These are phyloP conservation scores for Silurus lanzhouensis DNA, from an alignment of 2,797 vertebrate species.

Conservation along the genomic window DNA sequence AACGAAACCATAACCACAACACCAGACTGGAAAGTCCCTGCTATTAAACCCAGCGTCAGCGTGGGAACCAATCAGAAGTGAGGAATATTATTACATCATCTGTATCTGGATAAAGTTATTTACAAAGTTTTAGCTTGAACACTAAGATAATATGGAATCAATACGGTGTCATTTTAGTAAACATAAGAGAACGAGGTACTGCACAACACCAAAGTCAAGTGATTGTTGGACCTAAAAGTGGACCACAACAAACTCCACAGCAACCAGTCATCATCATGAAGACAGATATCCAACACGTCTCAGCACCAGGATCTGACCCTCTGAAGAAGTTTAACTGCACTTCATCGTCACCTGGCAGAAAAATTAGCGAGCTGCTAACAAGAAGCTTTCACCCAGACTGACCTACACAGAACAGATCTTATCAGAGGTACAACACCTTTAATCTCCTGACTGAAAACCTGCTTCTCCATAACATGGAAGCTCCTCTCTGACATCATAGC, in stretches of 20 bases:
- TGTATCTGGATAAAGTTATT: neutral
- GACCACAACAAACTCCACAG: no score
- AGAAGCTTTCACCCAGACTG: neutral
- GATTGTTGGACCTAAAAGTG: no score
- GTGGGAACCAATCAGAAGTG: neutral
- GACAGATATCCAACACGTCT: no score
- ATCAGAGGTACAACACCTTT: neutral
- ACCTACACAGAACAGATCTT: neutral
- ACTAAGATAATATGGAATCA: neutral
- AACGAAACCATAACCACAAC: constrained; percentile 4
- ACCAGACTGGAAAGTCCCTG: constrained; percentile 3
- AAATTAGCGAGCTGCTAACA: neutral
- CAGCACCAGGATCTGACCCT: no score
- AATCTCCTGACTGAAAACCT: neutral
- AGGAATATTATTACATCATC: constrained; percentile 1
- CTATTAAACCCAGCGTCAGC: neutral
- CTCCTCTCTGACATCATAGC: neutral
- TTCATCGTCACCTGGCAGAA: no score
- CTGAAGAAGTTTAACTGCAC: no score
- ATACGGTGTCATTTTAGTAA: neutral
- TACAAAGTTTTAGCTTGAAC: neutral
- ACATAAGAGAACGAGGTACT: no score
- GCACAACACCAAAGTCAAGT: no score
- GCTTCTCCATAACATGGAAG: neutral
- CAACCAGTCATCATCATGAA: no score